Percentiles rank a stretch among this genome's conserved stretches.
These are phyloP conservation scores for Petaurus breviceps DNA, from an alignment of 2,113 vertebrate genomes.

Conservation along the genomic window DNA sequence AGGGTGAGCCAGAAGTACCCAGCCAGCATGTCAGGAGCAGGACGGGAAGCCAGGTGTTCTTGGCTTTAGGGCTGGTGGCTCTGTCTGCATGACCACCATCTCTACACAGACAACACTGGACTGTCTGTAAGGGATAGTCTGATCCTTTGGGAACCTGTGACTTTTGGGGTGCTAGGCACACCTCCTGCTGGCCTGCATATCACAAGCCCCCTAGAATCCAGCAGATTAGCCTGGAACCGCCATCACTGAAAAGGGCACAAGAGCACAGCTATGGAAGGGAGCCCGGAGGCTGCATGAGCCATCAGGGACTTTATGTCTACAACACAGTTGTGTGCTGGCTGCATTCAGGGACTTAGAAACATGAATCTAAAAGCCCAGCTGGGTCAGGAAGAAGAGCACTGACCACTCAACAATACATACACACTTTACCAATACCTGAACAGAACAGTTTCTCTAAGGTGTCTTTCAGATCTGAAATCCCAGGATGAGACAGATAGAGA, in stretches of 20 bases:
- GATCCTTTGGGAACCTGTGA: background rate
- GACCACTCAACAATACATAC: background rate
- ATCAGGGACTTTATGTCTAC: background rate
- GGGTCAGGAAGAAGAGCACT: background rate
- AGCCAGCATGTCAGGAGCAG: background rate
- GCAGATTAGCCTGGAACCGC: background rate
- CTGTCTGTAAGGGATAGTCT: background rate
- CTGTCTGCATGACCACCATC: background rate
- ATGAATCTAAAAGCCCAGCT: background rate
- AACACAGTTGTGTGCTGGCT: too few relatives aligned
- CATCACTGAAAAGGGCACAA: background rate
- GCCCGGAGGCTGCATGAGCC: background rate
- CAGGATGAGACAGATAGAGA: background rate
- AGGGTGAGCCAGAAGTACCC: background rate
- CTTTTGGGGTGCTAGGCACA: background rate
- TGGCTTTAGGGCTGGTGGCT: too few relatives aligned
- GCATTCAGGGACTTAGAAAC: background rate
- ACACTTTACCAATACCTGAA: background rate
- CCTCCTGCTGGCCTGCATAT: background rate
- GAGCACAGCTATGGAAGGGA: background rate
- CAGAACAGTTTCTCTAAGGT: background rate
- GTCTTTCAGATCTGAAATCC: background rate
- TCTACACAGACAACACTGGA: background rate
- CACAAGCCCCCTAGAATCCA: background rate
- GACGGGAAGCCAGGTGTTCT: too few relatives aligned